Base-by-base conservation (phyloP, 2,888 invertebrate species). In the Acanthococcus lagerstroemiae region DNA sequence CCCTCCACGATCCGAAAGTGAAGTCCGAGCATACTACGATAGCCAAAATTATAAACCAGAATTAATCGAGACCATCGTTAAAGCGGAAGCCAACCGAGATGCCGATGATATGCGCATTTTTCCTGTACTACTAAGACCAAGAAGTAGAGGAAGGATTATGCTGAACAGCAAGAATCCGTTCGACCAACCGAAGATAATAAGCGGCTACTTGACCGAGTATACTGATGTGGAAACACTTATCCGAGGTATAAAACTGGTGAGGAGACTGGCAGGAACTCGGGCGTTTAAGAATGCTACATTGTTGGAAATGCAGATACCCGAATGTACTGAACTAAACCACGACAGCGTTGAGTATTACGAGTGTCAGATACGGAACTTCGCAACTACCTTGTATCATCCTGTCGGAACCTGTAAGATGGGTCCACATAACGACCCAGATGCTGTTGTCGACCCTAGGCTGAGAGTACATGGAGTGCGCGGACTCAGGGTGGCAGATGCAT, bases 331-430 rank as follows among this genome's bases (percentile, higher is more conserved):
- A n/a, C 27, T 52, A 26, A 19, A 24, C 3, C 22, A 1, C 9
- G n/a, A 22, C 24, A 19, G 50, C 4, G 61, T 50, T 22, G 30
- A 46, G 24, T 61, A 61, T 24, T 52, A 52, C 19, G 52, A 61
- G 21, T 61, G 61, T 19, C 22, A 50, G 12, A 22, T 61, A 1
- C 61, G 52, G 26, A 50, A 61, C 44, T 52, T 61, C 22, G 30
- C 5, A 6, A 30, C 1, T 22, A 30, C 61, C 5, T 21, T 61
- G 15, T 81, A 81, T 71, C 81, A 81, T 71, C 80, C 80, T 3
- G 78, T 78, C 1, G 79, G 80, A 68, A 80, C 80, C 1, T 77
- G 77, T 70, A 77, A 78, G 71, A 81, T 81, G 78, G 81, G 78
- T 1, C 65, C 66, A 17, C 25, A 46, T 4, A 61, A 45, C 17